phyloP scores from a whole-genome alignment of 1,140 invertebrate species.

The Nephotettix cincticeps region DNA sequence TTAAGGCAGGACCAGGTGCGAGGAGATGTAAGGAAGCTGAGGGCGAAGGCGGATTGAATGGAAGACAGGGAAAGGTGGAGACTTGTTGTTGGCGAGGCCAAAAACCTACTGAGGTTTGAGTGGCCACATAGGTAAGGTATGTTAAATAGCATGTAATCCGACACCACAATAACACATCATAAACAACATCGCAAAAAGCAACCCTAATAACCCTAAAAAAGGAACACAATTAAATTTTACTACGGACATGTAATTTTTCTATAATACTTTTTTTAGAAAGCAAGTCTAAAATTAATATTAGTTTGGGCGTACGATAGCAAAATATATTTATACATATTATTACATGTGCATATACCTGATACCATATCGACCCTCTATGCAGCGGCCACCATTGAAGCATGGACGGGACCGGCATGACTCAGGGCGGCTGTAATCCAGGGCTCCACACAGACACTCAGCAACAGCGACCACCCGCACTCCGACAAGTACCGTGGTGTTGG shows the following conservation, averaged over 20 bases:
- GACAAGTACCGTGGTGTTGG: constrained; percentile 93
- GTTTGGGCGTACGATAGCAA: not conserved
- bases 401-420: constrained; percentile 87
- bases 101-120: too few species aligned
- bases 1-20: too few species aligned
- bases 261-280: not conserved
- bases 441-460: constrained; percentile 88
- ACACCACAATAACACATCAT: too few species aligned
- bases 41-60: too few species aligned
- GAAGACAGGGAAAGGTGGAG: too few species aligned
- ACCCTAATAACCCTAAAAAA: too few species aligned
- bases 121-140: too few species aligned
- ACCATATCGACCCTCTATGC: constrained; percentile 83
- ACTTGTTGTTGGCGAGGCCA: too few species aligned
- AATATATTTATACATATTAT: not conserved
- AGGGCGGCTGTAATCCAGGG: constrained; percentile 85
- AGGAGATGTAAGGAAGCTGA: too few species aligned
- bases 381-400: constrained; percentile 94
- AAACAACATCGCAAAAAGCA: too few species aligned
- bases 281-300: not conserved
- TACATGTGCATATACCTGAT: constrained; percentile 63
- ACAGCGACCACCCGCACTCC: constrained; percentile 87
- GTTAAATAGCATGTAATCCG: too few species aligned
- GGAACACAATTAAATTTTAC: not conserved
- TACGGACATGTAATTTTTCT: too few species aligned